Base-by-base conservation (phyloP, 2,888 invertebrate species). In the Ephialtes manifestator region DNA sequence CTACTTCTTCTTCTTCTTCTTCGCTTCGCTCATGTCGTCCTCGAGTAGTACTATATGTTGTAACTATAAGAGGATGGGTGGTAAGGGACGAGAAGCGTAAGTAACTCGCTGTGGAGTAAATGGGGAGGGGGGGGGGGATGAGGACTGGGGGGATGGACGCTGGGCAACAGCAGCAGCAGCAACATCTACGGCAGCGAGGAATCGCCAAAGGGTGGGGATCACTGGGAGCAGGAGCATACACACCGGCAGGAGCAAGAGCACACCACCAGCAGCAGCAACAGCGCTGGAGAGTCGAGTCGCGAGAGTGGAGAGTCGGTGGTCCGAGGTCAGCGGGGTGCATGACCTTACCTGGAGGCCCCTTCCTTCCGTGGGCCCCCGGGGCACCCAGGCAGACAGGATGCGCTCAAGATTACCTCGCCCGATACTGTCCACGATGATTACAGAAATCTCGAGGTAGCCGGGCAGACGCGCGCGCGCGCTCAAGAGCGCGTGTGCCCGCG, bases 251-350 rank as follows among this genome's bases (percentile, higher is more conserved):
- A 83, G 55, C 31, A 68, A 74, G 31, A 67, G 31, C n/a, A n/a
- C 72, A 65, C 43, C 53, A 55, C 55, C 35, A 77, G 18, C 67
- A 79, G 46, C 63, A 79, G 77, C 63, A 82, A 65, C 58, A 35
- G 80, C 55, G 48, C 46, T n/a, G 81, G 72, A 71, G 70, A 79
- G 74, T 51, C 63, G 86, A 65, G 43, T 53, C 65, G 80, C 67
- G 70, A 68, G 82, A 68, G 83, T 75, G 81, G 88, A 85, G 90
- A 91, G 91, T 91, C 91, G 92, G 91, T 92, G 93, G 92, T 93
- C 92, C 93, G 93, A 93, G 93, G 93, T 93, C 93, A 93, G 92
- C 92, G 92, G 92, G 93, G 93, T 93, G 92, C 92, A 93, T 93
- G 93, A 93, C 93, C 93, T 93, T 93, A 92, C 91, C 92, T 92